Conservation (phyloP, 2,113 vertebrate species). For the Strix aluco region DNA sequence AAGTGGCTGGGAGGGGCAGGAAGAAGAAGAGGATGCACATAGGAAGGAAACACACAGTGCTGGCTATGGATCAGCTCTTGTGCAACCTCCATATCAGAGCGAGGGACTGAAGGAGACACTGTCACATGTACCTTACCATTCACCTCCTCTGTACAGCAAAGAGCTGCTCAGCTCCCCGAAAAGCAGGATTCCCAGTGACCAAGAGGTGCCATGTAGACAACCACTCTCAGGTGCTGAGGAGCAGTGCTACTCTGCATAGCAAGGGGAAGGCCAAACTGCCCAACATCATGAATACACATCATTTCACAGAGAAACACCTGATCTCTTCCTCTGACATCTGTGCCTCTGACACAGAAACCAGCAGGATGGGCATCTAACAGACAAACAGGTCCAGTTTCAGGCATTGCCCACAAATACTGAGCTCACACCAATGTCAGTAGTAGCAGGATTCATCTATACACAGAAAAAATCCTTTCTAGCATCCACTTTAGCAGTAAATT, state of each 20-base stretch:
- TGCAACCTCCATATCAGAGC: not conserved
- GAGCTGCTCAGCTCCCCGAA: not conserved
- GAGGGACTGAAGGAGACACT: not conserved
- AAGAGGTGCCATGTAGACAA: accelerated
- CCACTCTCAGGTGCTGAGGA: not conserved
- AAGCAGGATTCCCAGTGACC: not conserved
- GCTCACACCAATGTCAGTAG: not conserved
- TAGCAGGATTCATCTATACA: not conserved
- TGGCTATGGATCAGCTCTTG: not conserved
- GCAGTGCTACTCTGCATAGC: not conserved
- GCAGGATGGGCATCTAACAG: accelerated
- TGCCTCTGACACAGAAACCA: not conserved
- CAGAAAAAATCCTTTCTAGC: not conserved
- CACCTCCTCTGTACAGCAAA: not conserved
- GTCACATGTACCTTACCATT: not conserved
- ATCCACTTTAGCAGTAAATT: not conserved
- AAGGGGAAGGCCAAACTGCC: not conserved
- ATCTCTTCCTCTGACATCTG: not conserved
- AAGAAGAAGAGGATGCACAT: not conserved
- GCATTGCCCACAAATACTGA: not conserved
- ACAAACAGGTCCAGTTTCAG: not conserved
- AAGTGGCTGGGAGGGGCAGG: constrained; percentile 20
- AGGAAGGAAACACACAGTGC: not conserved
- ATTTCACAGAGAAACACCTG: not conserved
- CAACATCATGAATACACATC: not conserved